Evolutionary conservation across 2,113 vertebrate genomes (phyloP).

Genomic region (Apodemus sylvaticus): DNA sequence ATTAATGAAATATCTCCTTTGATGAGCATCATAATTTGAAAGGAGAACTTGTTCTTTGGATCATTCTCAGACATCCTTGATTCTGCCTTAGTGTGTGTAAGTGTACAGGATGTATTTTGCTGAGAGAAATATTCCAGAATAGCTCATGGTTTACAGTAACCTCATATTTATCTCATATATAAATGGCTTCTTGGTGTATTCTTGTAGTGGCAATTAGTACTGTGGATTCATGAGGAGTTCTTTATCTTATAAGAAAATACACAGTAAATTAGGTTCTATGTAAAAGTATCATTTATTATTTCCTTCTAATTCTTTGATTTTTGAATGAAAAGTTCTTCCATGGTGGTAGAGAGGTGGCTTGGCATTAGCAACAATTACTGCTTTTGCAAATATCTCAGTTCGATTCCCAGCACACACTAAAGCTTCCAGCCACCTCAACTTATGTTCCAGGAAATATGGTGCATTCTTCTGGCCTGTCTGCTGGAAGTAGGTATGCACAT

Average conservation of each 20-base stretch:
- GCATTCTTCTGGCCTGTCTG: not conserved
- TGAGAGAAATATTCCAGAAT: not conserved
- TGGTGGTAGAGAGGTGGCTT: not conserved
- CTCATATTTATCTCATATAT: not conserved
- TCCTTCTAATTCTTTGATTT: not conserved
- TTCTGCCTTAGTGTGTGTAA: not conserved
- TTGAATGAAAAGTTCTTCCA: slow-evolving; percentile 14
- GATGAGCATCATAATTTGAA: not conserved
- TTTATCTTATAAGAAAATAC: not conserved
- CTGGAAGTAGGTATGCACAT: not conserved
- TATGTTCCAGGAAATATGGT: not conserved
- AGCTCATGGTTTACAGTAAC: not conserved
- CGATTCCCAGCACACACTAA: not conserved
- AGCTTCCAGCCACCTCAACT: not conserved
- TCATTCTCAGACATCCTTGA: not conserved
- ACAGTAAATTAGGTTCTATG: not conserved
- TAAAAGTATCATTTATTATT: not conserved
- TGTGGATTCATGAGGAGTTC: not conserved
- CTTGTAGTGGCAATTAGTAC: not conserved
- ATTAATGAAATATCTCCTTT: not conserved
- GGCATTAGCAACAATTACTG: not conserved
- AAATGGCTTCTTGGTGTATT: not conserved
- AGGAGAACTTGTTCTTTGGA: not conserved
- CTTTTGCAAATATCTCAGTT: not conserved
- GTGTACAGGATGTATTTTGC: not conserved